Percentiles rank a stretch among this genome's conserved stretches.
These are phyloP conservation scores for Dioctria rufipes DNA, from an alignment of 2,888 invertebrate genomes.

Conservation along the genomic window DNA sequence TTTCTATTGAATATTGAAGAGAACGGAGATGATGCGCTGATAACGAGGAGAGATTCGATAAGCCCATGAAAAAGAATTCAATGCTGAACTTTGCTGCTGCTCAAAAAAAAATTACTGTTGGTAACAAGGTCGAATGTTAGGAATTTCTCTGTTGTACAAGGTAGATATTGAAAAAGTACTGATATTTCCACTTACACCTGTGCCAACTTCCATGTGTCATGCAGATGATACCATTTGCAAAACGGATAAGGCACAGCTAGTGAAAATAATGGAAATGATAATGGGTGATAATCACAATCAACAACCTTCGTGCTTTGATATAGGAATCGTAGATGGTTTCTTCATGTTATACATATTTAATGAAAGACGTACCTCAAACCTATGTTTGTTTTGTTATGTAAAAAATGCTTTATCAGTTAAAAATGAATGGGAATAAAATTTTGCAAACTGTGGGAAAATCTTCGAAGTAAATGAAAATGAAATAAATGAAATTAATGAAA, in stretches of 20 bases:
- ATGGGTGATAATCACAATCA: constrained; percentile 2
- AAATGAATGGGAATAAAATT: no score
- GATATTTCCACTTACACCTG: constrained; percentile 58
- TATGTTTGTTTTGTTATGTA: no score
- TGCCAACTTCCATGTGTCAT: constrained; percentile 61
- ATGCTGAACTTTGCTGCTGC: constrained; percentile 56
- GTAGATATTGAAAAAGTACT: constrained; percentile 58
- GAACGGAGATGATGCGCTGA: no score
- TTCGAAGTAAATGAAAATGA: no score
- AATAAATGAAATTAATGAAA: no score
- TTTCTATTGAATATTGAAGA: no score
- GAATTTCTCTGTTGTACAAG: constrained; percentile 59
- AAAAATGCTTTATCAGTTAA: no score
- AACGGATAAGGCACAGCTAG: constrained; percentile 61
- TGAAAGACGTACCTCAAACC: no score
- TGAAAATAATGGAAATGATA: constrained; percentile 59
- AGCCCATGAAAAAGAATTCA: constrained; percentile 59
- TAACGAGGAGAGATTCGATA: constrained; percentile 56
- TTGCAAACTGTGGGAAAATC: no score
- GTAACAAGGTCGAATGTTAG: constrained; percentile 60
- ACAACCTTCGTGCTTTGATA: no score
- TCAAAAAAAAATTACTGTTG: constrained; percentile 57
- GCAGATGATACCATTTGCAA: constrained; percentile 60
- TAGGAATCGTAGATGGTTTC: no score
- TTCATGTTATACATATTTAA: no score